Conservation (phyloP, 53 echinoderm and acorn worm genomes). For the Crossaster papposus region DNA sequence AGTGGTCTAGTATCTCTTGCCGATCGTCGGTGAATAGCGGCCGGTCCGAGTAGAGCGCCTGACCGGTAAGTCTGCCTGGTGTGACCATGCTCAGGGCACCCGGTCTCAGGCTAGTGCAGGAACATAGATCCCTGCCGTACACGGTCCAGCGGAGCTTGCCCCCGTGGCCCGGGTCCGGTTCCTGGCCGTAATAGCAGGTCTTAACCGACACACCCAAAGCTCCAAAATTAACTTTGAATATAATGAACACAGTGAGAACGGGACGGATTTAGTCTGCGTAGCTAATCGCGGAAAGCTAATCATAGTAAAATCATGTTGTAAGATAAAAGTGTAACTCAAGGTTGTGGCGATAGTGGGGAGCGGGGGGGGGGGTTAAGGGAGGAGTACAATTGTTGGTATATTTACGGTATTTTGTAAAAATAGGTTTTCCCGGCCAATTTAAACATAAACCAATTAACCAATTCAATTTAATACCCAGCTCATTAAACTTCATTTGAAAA, state of each 20-base stretch:
- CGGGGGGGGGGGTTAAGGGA: no score
- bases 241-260: neutral
- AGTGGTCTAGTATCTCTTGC: neutral
- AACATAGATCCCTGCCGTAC: neutral
- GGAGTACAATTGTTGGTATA: no score
- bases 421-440: no score
- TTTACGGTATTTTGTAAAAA: no score
- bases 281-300: no score
- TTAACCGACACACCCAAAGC: neutral
- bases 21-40: neutral
- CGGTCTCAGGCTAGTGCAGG: neutral
- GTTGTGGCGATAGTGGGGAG: no score
- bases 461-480: no score
- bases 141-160: neutral
- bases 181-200: neutral
- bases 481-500: no score
- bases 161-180: neutral
- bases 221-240: neutral
- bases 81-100: neutral
- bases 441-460: no score
- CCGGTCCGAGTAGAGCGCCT: neutral
- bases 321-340: no score
- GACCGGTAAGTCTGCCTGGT: neutral
- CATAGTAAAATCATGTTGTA: no score
- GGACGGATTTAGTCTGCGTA: no score